Base-by-base conservation (phyloP, 2,888 invertebrate genomes). In the Drosophila helvetica region DNA sequence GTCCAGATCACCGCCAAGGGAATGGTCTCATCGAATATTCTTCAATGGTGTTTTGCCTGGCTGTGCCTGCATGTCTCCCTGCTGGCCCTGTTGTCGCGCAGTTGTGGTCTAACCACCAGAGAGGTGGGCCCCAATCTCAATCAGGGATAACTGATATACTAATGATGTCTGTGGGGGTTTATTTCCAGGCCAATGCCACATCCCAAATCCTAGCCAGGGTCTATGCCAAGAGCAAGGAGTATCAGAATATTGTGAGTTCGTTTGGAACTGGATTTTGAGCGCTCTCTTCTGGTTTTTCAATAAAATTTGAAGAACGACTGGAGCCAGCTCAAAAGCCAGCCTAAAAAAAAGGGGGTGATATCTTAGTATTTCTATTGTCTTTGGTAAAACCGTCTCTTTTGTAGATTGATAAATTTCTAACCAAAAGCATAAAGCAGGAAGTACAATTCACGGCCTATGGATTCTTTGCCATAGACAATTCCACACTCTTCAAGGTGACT, bases 401-500 rank as follows among this genome's bases (percentile, higher is more conserved):
- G 4, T 45, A 92, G 92, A 88, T 91, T 62, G 92, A 92, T 54
- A 92, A 92, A 70, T 92, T 91, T 64, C 75, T 92, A 9, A 92
- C 90, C 9, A 92, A 92, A 68, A 91, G 91, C 76, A 90, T 92
- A 33, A 90, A 90, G 53, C 92, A 92, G 62, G 90, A 91, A 60
- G 87, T 91, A 1, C 89, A 91, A 51, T 92, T 92, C 42, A 91
- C 91, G 7, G 92, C 91, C 4, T 92, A 91, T 58, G 92, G 92
- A 8, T 92, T 92, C 67, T 92, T 92, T 79, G 89, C 89, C 33
- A 91, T 92, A 27, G 91, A 92, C 53, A 91, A 89, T 67, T 90
- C 92, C 1, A 91, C 92, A 3, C 78, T 92, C 1, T 92, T 92
- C 57, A 92, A 91, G 86, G 92, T 92, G 38, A 38, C 2, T n/a